These are phyloP conservation scores for Lota lota DNA, from an alignment of 2,113 vertebrate genomes.

Conservation along the genomic window DNA sequence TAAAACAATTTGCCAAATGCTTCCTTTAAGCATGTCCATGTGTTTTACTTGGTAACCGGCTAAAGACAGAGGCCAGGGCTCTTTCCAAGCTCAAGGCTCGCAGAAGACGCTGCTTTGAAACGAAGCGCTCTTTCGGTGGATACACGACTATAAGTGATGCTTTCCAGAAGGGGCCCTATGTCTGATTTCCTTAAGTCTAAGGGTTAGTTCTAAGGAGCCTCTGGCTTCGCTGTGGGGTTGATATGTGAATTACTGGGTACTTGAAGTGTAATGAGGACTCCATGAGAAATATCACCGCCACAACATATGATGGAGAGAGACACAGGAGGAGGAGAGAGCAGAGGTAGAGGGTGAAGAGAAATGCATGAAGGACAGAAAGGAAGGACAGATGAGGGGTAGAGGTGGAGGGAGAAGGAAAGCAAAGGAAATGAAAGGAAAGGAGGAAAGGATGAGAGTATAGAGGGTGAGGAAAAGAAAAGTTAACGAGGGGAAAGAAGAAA, in stretches of 20 bases:
- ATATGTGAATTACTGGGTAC: slow-evolving; percentile 38
- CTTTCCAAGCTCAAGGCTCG: slow-evolving; percentile 35
- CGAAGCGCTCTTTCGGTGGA: slow-evolving; percentile 43
- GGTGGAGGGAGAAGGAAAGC: not conserved
- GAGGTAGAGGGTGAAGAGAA: no score
- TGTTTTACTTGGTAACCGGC: slow-evolving; percentile 66
- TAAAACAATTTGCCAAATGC: slow-evolving; percentile 70
- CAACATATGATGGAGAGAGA: slow-evolving; percentile 26
- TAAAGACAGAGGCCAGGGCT: slow-evolving; percentile 42
- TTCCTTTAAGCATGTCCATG: slow-evolving; percentile 71
- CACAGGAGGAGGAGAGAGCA: no score
- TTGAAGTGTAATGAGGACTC: slow-evolving; percentile 48
- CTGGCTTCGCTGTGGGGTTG: slow-evolving; percentile 31
- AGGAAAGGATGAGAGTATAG: not conserved
- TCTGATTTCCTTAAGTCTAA: slow-evolving; percentile 37
- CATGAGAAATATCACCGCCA: slow-evolving; percentile 40
- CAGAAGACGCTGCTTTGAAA: slow-evolving; percentile 45
- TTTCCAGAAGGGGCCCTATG: slow-evolving; percentile 50
- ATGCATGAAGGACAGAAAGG: no score
- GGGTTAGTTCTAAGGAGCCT: no score
- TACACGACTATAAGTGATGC: slow-evolving; percentile 48
- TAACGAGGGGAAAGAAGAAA: not conserved
- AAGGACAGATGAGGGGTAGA: no score
- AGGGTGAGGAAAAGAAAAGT: no score
- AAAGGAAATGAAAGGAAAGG: not conserved